A percentile compares a stretch with the other conserved stretches of the same genome.
Evolutionary conservation across 2,113 vertebrate genomes (phyloP).

Genomic region (Cyprinodon brontotheroides): DNA sequence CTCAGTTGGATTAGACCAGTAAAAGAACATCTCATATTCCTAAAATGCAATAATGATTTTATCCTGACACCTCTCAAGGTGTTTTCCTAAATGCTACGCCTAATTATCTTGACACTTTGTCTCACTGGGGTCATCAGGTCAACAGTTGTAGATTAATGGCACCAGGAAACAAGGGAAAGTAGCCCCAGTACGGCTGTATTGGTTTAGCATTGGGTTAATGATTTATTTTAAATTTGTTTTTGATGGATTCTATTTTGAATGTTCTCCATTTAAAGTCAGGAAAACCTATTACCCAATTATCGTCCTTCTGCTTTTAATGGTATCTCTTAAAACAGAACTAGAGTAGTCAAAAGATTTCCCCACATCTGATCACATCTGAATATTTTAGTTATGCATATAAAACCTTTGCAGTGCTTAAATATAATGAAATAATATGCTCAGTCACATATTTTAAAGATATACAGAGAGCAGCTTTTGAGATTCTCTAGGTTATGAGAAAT

Average conservation of each 20-base stretch:
- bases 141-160: constrained; percentile 67
- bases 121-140: constrained; percentile 68
- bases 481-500: background rate
- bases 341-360: too few relatives aligned
- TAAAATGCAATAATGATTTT: constrained; percentile 39
- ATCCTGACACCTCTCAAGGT: constrained; percentile 28
- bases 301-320: too few relatives aligned
- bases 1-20: constrained; percentile 1
- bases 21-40: constrained; percentile 44
- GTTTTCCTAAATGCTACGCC: constrained; percentile 48
- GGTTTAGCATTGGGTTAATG: background rate
- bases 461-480: background rate
- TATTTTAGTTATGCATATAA: too few relatives aligned
- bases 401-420: too few relatives aligned
- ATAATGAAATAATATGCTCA: too few relatives aligned
- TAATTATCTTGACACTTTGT: constrained; percentile 75
- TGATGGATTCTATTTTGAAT: background rate
- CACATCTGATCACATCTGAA: too few relatives aligned
- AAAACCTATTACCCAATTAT: background rate
- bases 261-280: background rate
- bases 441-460: too few relatives aligned
- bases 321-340: too few relatives aligned
- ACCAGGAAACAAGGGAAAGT: background rate
- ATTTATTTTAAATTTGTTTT: background rate
- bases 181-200: background rate